phyloP scores from a whole-genome alignment of 2,113 vertebrate species.

The Elephantulus edwardii region DNA sequence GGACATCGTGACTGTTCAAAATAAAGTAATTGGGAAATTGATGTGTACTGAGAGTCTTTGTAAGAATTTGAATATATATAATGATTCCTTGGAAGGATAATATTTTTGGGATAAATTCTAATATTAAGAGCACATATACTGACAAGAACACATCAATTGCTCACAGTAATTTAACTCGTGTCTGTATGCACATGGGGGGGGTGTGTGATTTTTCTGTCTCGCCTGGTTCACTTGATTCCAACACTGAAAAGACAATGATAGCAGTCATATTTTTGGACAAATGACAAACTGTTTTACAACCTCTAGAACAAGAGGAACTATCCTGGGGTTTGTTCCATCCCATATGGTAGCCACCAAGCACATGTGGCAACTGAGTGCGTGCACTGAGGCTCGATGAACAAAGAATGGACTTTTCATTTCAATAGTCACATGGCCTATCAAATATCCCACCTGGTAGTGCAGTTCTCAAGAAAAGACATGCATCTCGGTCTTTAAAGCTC shows the following conservation, averaged over 20 bases:
- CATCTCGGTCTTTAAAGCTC: not conserved
- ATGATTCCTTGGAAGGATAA: not conserved
- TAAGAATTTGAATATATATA: not conserved
- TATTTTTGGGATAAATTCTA: not conserved
- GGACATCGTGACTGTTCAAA: constrained; percentile 32
- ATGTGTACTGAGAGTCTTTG: not conserved
- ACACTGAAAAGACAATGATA: not conserved
- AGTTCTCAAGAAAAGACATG: not conserved
- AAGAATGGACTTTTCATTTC: not conserved
- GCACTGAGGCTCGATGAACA: not conserved
- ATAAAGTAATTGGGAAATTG: not conserved
- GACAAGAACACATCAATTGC: not conserved
- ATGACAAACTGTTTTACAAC: not conserved
- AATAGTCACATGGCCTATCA: not conserved
- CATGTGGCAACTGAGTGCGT: not conserved
- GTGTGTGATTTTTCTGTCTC: not conserved
- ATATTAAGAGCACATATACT: not conserved
- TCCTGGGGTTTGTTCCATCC: not conserved
- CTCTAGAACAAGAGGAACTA: not conserved
- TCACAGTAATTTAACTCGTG: not conserved
- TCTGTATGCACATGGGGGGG: not conserved
- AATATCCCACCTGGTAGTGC: not conserved
- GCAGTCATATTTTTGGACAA: not conserved
- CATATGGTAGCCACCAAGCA: not conserved
- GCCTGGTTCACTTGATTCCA: not conserved